These are phyloP conservation scores for Pocillopora verrucosa DNA, from an alignment of 64 coral and sea anemone genomes.

Conservation along the genomic window DNA sequence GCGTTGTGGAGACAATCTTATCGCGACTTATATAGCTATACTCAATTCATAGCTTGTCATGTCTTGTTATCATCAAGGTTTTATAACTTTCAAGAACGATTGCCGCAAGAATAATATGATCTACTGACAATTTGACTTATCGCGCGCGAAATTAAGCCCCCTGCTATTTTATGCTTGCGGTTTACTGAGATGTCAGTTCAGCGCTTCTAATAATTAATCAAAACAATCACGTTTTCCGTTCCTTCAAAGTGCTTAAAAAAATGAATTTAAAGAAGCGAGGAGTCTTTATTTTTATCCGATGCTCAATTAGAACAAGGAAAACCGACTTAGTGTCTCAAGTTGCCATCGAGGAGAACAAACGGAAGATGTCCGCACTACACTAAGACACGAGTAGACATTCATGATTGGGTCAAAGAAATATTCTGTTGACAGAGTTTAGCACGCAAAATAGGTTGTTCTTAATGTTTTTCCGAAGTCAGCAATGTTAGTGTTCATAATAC, in stretches of 20 bases:
- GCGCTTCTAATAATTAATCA: not conserved
- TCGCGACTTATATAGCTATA: not conserved
- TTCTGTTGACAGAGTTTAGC: no score
- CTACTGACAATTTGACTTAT: no score
- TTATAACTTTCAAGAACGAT: not conserved
- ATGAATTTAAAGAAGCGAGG: no score
- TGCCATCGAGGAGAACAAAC: not conserved
- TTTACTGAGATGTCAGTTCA: not conserved
- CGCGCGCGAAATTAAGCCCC: no score
- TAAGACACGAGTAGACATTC: not conserved
- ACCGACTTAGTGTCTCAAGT: not conserved
- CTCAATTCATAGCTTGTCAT: not conserved
- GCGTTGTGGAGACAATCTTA: not conserved
- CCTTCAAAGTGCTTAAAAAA: no score
- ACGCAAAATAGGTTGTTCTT: no score
- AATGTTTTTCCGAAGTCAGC: no score
- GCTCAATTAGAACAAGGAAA: not conserved
- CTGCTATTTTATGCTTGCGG: not conserved
- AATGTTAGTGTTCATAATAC: no score
- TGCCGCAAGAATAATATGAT: not conserved
- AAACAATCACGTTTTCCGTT: no score
- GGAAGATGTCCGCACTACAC: not conserved
- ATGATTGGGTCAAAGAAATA: not conserved
- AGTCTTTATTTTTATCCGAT: no score
- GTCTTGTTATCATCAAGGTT: not conserved